phyloP scores from a whole-genome alignment of 2,113 vertebrate genomes.

The Coregonus clupeaformis region DNA sequence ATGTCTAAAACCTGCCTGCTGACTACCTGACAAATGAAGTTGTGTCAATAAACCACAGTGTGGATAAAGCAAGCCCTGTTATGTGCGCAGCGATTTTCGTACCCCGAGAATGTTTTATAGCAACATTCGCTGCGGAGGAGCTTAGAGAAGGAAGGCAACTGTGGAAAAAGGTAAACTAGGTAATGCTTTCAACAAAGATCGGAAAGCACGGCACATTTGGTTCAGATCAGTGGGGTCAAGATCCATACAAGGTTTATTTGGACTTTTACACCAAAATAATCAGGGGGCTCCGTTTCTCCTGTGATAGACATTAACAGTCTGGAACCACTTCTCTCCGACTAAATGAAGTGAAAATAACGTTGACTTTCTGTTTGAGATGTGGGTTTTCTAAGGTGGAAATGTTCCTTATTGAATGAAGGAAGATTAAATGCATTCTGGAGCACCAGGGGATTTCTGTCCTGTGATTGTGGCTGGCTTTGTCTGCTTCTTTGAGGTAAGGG shows the following conservation, averaged over 20 bases:
- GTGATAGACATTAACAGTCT: slow-evolving; percentile 60
- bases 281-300: slow-evolving; percentile 48
- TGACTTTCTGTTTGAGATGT: slow-evolving; percentile 36
- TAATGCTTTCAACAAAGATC: slow-evolving; percentile 47
- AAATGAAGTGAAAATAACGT: background rate
- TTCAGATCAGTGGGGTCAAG: slow-evolving; percentile 66
- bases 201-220: slow-evolving; percentile 63
- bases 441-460: slow-evolving; percentile 21
- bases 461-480: slow-evolving; percentile 44
- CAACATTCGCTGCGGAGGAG: slow-evolving; percentile 25
- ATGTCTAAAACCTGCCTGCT: slow-evolving; percentile 45
- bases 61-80: slow-evolving; percentile 16
- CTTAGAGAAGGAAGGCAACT: slow-evolving; percentile 16
- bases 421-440: slow-evolving; percentile 32
- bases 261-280: slow-evolving; percentile 68
- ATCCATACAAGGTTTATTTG: slow-evolving; percentile 65
- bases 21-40: slow-evolving; percentile 41
- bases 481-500: slow-evolving; percentile 50
- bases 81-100: slow-evolving; percentile 4
- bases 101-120: slow-evolving; percentile 26
- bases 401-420: slow-evolving; percentile 35
- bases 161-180: slow-evolving; percentile 3
- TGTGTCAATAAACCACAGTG: slow-evolving; percentile 43
- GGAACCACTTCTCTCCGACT: slow-evolving; percentile 56
- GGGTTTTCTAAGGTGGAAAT: slow-evolving; percentile 36